These are phyloP conservation scores for Dorcus parallelipipedus DNA, from an alignment of 2,888 invertebrate species.

Conservation along the genomic window DNA sequence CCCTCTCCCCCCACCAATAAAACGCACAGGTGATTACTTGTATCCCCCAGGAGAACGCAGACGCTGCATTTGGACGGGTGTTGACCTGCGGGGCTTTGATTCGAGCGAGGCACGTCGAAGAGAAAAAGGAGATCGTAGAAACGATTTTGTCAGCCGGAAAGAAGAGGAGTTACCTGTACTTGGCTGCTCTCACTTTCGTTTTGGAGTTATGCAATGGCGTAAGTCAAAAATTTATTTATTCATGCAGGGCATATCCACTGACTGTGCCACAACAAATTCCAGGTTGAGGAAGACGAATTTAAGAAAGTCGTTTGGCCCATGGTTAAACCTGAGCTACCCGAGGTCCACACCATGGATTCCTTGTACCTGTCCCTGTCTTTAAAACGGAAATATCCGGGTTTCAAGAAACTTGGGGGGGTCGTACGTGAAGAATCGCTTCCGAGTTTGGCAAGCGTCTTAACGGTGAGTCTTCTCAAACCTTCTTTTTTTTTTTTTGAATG, in stretches of 20 bases:
- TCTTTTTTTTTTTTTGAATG: no score
- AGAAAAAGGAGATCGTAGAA: conserved; percentile 50
- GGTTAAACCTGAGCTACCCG: conserved; percentile 61
- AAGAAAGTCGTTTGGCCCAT: conserved; percentile 56
- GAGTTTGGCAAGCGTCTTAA: conserved; percentile 57
- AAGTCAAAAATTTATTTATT: conserved; percentile 24
- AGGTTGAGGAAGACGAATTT: conserved; percentile 57
- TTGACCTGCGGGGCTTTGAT: conserved; percentile 68
- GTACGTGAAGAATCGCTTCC: conserved; percentile 58
- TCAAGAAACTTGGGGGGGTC: conserved; percentile 59
- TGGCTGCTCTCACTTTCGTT: conserved; percentile 60
- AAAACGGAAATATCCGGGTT: conserved; percentile 52
- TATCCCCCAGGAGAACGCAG: conserved; percentile 66
- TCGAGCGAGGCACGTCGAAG: conserved; percentile 59
- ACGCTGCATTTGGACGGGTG: conserved; percentile 68
- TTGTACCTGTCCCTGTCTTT: conserved; percentile 58
- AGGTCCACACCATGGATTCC: conserved; percentile 63
- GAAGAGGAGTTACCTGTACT: conserved; percentile 60
- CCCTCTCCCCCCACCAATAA: neutral
- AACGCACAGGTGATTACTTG: neutral
- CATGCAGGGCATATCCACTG: no score
- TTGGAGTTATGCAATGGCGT: conserved; percentile 59
- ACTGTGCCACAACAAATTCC: conserved; percentile 21
- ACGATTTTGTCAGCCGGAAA: conserved; percentile 54
- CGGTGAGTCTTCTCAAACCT: conserved; percentile 51